Base-by-base conservation (phyloP, 2,888 invertebrate genomes). In the Calameuta pallipes region DNA sequence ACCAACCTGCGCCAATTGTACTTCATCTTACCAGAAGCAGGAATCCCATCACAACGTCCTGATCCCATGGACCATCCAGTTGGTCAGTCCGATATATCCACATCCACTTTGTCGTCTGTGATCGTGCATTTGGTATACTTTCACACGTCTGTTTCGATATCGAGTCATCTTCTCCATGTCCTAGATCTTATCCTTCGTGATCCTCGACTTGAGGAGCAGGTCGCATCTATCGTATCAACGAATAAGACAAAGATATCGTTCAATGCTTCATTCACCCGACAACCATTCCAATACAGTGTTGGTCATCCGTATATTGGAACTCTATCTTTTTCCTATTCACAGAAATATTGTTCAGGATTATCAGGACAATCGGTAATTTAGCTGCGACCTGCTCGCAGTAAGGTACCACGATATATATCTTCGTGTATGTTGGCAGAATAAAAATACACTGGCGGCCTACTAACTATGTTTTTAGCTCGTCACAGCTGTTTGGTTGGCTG, bases 401-500 rank as follows among this genome's bases (percentile, higher is more conserved):
- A 75, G 78, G 75, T 34, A 31, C 71, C 71, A 34, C 71, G 71
- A 77, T 56, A 74, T 37, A 75, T 71, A 69, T 78, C 73, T 78
- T 35, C 73, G 78, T 82, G 79, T 83, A 80, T 83, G 80, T 82
- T 84, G 81, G 83, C 83, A 83, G 83, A 83, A 81, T 78, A 79
- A 82, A 80, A 84, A 82, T 80, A 85, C 85, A 87, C 85, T 86
- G 87, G 86, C 86, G 86, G 87, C 87, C 87, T 86, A 91, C 91
- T 90, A 90, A 91, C 89, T 88, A 89, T 89, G 86, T 90, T 89
- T 91, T 91, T 91, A 91, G 90, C 90, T 91, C 91, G 88, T 90
- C 90, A 90, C 89, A 89, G 90, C 90, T 91, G 90, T 90, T 90
- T 91, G 90, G 90, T 91, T 91, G 90, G 91, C 91, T 91, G 91